Conservation (phyloP, 92 coral and sea anemone genomes). For the Scolanthus callimorphus region DNA sequence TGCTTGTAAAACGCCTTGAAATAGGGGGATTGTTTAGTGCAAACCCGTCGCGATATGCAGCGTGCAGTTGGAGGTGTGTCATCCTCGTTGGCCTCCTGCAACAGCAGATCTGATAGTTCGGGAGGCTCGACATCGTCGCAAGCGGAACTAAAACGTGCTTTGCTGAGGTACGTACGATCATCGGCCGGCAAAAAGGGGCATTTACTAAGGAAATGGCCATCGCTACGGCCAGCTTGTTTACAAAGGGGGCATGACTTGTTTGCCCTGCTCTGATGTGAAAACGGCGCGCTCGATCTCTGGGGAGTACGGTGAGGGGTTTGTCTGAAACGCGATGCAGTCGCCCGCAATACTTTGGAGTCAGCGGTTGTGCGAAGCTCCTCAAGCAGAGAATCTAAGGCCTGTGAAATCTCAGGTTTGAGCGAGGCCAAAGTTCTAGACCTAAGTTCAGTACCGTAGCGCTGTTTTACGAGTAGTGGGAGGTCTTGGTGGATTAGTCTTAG, state of each 20-base stretch:
- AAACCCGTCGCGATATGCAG: slow-evolving; percentile 29
- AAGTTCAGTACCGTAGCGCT: too few species aligned
- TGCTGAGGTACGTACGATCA: slow-evolving; percentile 30
- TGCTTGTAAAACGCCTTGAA: slow-evolving; percentile 38
- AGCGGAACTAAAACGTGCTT: slow-evolving; percentile 14
- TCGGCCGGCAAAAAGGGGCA: slow-evolving; percentile 43
- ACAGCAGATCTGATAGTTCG: background rate
- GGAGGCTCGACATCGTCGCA: slow-evolving; percentile 3
- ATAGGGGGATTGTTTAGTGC: slow-evolving; percentile 38
- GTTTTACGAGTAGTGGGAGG: too few species aligned
- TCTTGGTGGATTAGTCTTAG: too few species aligned
- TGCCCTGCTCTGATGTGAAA: background rate
- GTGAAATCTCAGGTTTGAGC: too few species aligned
- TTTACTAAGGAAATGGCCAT: too few species aligned
- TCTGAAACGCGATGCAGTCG: too few species aligned
- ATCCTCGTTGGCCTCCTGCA: background rate
- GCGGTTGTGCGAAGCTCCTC: too few species aligned
- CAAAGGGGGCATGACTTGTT: slow-evolving; percentile 29
- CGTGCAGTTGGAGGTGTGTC: slow-evolving; percentile 1
- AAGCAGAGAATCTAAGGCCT: too few species aligned
- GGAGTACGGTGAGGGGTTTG: too few species aligned
- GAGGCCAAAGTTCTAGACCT: too few species aligned
- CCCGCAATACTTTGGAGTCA: too few species aligned
- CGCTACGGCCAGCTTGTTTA: slow-evolving; percentile 39
- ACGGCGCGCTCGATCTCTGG: too few species aligned